Evolutionary conservation across 2,888 invertebrate species (phyloP), one percentile per base, ranked within the genome.

Genomic region (Rhopalosiphum nymphaeae): DNA sequence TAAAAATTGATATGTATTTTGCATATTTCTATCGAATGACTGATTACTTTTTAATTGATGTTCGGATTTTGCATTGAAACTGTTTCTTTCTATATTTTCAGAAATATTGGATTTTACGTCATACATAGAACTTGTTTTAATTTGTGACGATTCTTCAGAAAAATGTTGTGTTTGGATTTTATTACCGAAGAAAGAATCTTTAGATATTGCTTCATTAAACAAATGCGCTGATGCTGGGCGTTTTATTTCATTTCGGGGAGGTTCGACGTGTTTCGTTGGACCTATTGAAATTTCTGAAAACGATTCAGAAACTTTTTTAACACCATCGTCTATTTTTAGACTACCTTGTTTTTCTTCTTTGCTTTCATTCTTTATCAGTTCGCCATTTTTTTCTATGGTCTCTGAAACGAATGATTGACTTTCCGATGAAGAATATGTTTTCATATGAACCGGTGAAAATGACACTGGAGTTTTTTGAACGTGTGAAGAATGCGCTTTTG

Each of bases 401-500:
- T 94, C 93, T 0, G 93, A 90, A 36, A 90, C 89, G 42, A 46
- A 90, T 16, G 93, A 84, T 61, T 90, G 90, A 10, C 84, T 94
- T 61, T 94, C 93, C 1, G 90, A 61, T 29, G 93, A 90, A 29
- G 85, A 90, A 42, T 94, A 94, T 29, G 93, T 90, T 90, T 90
- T 94, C 13, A 61, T 46, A 29, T 86, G 89, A 36, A 56, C 29
- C 11, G 90, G 85, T 26, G 57, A 56, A 44, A 1, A 29, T 7
- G 78, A 56, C 4, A n/a, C 89, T 5, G 61, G 57, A 36, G 85
- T 85, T 26, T 86, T 86, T 21, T 85, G 93, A 3, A 29, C 49
- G 13, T 88, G 92, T 16, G 56, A 29, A 67, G 86, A n/a, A 84
- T 93, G 89, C 0, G 89, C 94, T 46, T 95, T 94, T 7, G 97